Evolutionary conservation across 1,140 invertebrate species (phyloP), one percentile per base, ranked within the genome.

Genomic region (Mactra quadrangularis): DNA sequence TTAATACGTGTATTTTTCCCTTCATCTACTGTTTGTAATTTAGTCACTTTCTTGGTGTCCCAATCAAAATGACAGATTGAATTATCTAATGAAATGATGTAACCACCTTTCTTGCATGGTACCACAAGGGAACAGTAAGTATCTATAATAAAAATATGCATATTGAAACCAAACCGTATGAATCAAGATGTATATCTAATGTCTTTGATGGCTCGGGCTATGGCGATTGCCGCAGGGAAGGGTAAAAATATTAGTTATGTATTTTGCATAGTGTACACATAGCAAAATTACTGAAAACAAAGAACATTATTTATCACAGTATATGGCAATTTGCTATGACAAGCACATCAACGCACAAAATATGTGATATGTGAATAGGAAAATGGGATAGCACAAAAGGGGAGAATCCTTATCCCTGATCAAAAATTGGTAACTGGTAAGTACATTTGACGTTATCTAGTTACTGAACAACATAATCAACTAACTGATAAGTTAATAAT

Each of bases 1-100:
- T 98, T 98, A 84, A 97, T 95, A 86, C 96, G 94, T 85, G 96
- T 97, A 0, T 79, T 78, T 27, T 64, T 90, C 59, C 92, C 91
- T 53, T 95, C 84, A 41, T 97, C 96, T 0, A 97, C 95, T 53
- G 95, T 94, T 0, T 93, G 93, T 0, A 93, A 62, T 3, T 62
- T 57, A 11, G 75, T 85, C 0, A 86, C 68, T 2, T 41, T 82
- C 0, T 60, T 64, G 0, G 81, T 81, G 22, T 86, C 84, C 86
- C 83, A 88, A n/a, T 86, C 87, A 50, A 90, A 84, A 83, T 74
- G 87, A 45, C 64, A 83, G 29, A 89, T 74, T 45, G 31, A 88
- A 35, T 68, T 50, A 41, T 68, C 85, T 31, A 78, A 62, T 47
- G 64, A 78, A 77, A 83, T 70, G 1, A 84, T 83, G 78, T 86